A percentile compares a stretch with the other conserved stretches of the same genome.
Conservation (phyloP, 1,140 invertebrate genomes). For the honey bee (Apis mellifera) region Amel_HAv3.1 CM009942.2:10391501-10392000, state of each 20-base stretch:
- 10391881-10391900: not conserved
- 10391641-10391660: not conserved
- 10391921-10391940: not conserved
- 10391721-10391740: not conserved
- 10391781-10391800: constrained; percentile 51
- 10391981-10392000: constrained; percentile 37
- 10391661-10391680: not conserved
- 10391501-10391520: too few relatives aligned
- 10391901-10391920: not conserved
- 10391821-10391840: constrained; percentile 19
- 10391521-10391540: not conserved
- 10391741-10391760: constrained; percentile 53
- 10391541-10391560: not conserved
- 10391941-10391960: too few relatives aligned
- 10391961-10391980: not conserved
- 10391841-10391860: not conserved
- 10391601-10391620: constrained; percentile 51
- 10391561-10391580: constrained; percentile 5
- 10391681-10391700: not conserved
- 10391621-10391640: constrained; percentile 40
- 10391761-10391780: constrained; percentile 33
- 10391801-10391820: constrained; percentile 57
- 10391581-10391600: constrained; percentile 5
- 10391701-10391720: constrained; percentile 40
- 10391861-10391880: constrained; percentile 26